Conservation (phyloP, 1,140 invertebrate genomes). For the Drosophila takahashii region DNA sequence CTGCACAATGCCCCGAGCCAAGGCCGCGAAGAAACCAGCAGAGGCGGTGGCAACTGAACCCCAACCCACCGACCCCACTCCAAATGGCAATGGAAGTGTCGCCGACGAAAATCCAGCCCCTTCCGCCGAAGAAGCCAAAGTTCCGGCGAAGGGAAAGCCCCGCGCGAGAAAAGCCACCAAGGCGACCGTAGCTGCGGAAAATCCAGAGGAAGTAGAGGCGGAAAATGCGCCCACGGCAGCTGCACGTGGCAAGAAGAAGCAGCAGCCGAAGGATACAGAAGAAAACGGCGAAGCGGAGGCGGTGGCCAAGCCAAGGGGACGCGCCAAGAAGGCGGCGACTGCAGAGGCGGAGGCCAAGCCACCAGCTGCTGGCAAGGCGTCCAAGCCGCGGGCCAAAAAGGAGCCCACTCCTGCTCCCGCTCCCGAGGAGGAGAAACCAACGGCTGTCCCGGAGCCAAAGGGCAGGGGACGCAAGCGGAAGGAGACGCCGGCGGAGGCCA, state of each 20-base stretch:
- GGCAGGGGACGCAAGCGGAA: conserved; percentile 67
- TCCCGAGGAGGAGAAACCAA: conserved; percentile 31
- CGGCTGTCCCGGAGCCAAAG: conserved; percentile 45
- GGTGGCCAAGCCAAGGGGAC: conserved; percentile 45
- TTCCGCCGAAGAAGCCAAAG: conserved; percentile 3
- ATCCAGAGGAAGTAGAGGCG: conserved; percentile 3
- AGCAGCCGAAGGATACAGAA: conserved; percentile 8
- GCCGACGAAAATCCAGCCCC: conserved; percentile 4
- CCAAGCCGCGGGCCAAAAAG: conserved; percentile 38
- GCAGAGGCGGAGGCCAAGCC: conserved; percentile 15
- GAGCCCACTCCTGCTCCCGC: conserved; percentile 17
- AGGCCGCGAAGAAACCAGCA: conserved; percentile 49
- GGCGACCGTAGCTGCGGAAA: conserved; percentile 9
- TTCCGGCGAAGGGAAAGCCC: conserved; percentile 41
- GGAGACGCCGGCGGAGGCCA: conserved; percentile 12
- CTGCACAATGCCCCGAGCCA: conserved; percentile 57
- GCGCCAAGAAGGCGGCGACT: conserved; percentile 47
- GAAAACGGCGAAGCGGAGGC: conserved; percentile 7
- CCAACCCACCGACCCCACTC: conserved; percentile 21
- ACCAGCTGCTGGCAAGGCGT: conserved; percentile 31
- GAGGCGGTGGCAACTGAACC: conserved; percentile 6
- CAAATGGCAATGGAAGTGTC: conserved; percentile 44
- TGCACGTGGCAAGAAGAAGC: conserved; percentile 51
- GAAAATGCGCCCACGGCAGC: conserved; percentile 15
- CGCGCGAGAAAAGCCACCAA: conserved; percentile 44